Conservation (phyloP, 2,113 vertebrate genomes). For the Mystacornis crossleyi region DNA sequence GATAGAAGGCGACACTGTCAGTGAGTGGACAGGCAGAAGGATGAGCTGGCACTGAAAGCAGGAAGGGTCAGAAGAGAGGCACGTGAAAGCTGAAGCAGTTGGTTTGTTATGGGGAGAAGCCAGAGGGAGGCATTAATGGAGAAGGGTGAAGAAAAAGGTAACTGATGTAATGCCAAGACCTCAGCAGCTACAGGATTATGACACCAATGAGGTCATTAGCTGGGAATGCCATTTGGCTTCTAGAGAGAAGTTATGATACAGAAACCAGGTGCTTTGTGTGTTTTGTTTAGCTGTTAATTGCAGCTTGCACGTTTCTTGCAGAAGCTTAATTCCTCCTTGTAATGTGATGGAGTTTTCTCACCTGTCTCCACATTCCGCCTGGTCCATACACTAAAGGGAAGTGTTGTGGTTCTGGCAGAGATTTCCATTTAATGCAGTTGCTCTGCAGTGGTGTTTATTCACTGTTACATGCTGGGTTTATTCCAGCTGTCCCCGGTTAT, state of each 20-base stretch:
- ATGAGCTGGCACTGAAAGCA: not conserved
- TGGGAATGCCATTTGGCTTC: not conserved
- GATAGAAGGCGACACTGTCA: not conserved
- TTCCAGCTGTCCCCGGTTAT: not conserved
- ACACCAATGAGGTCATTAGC: constrained; percentile 26
- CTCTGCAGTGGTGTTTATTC: not conserved
- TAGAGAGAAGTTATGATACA: not conserved
- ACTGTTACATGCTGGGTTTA: not conserved
- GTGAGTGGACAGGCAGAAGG: not conserved
- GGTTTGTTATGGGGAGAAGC: not conserved
- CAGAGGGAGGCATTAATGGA: not conserved
- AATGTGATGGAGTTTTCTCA: not conserved
- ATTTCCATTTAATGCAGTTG: not conserved
- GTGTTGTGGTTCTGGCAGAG: not conserved
- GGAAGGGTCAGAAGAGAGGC: not conserved
- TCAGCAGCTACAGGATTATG: constrained; percentile 1
- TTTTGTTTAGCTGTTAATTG: constrained; percentile 14
- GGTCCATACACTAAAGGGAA: not conserved
- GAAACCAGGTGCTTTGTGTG: not conserved
- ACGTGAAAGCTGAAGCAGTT: not conserved
- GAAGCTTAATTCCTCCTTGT: not conserved
- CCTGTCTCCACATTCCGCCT: not conserved
- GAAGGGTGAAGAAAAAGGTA: not conserved
- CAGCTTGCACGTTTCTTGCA: not conserved
- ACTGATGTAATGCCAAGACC: not conserved